phyloP scores from a whole-genome alignment of 2,113 vertebrate species.

The Callopanchax toddi region DNA sequence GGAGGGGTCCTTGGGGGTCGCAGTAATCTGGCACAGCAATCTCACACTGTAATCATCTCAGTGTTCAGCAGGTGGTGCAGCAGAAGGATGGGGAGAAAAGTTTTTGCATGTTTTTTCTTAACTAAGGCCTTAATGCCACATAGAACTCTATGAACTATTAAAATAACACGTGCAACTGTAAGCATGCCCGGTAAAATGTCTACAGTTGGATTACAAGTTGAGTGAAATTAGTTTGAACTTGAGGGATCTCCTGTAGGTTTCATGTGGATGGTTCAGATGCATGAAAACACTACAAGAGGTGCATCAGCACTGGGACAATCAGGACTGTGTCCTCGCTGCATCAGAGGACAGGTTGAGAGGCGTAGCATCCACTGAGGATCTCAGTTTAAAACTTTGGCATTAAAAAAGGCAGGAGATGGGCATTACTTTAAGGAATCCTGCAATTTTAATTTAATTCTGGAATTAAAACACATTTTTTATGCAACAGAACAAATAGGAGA shows the following conservation, averaged over 20 bases:
- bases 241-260: slow-evolving; percentile 31
- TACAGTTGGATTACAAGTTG: not conserved
- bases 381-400: too few relatives aligned
- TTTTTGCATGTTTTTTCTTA: slow-evolving; percentile 54
- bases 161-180: not conserved
- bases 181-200: not conserved
- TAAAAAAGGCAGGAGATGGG: too few relatives aligned
- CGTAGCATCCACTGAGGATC: too few relatives aligned
- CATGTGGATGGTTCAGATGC: slow-evolving; percentile 3
- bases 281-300: slow-evolving; percentile 23
- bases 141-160: slow-evolving; percentile 4
- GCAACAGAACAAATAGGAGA: slow-evolving; percentile 45
- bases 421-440: too few relatives aligned
- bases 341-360: slow-evolving; percentile 14
- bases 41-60: slow-evolving; percentile 73
- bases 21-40: slow-evolving; percentile 74
- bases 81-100: slow-evolving; percentile 66
- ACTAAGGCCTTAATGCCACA: slow-evolving; percentile 12
- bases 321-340: slow-evolving; percentile 26
- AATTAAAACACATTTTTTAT: slow-evolving; percentile 10
- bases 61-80: slow-evolving; percentile 70
- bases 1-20: slow-evolving; percentile 69
- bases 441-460: too few relatives aligned
- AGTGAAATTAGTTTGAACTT: slow-evolving; percentile 5
- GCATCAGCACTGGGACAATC: slow-evolving; percentile 29